Evolutionary conservation across 37 sponge, comb jelly and placozoan species (phyloP).

Genomic region (Spongilla lacustris): DNA sequence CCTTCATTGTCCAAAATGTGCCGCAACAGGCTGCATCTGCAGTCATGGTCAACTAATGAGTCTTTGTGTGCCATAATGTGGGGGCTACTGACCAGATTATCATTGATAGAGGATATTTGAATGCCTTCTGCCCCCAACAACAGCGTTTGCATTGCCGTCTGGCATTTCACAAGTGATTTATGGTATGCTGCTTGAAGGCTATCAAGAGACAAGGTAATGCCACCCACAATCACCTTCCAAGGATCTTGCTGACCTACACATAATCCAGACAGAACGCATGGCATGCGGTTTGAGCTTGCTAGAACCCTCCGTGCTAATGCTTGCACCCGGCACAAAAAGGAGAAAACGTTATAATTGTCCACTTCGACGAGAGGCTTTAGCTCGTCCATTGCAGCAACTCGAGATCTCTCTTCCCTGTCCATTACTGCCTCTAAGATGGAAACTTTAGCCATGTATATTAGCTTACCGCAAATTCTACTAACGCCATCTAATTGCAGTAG

Average conservation of each 20-base stretch:
- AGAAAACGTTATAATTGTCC: not conserved
- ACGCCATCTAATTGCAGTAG: too few species aligned
- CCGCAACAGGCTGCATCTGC: not conserved
- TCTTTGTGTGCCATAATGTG: not conserved
- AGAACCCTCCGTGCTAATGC: not conserved
- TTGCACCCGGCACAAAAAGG: not conserved
- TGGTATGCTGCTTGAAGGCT: too few species aligned
- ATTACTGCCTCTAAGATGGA: not conserved
- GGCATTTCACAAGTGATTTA: not conserved
- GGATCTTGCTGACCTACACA: not conserved
- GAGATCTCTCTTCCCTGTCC: not conserved
- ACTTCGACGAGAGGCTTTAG: not conserved
- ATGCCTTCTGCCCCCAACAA: not conserved
- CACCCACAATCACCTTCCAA: not conserved
- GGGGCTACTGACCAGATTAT: not conserved
- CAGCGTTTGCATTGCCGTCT: not conserved
- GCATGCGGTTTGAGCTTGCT: not conserved
- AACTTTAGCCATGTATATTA: not conserved
- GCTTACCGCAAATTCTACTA: not conserved
- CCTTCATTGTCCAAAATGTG: too few species aligned
- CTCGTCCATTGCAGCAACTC: not conserved
- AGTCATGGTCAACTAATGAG: not conserved
- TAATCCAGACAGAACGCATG: too few species aligned
- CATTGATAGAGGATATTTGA: not conserved
- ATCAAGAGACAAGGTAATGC: not conserved